Percentiles rank a stretch among this genome's conserved stretches.
phyloP scores from a whole-genome alignment of 2,888 invertebrate genomes.

The Hedya salicella region DNA sequence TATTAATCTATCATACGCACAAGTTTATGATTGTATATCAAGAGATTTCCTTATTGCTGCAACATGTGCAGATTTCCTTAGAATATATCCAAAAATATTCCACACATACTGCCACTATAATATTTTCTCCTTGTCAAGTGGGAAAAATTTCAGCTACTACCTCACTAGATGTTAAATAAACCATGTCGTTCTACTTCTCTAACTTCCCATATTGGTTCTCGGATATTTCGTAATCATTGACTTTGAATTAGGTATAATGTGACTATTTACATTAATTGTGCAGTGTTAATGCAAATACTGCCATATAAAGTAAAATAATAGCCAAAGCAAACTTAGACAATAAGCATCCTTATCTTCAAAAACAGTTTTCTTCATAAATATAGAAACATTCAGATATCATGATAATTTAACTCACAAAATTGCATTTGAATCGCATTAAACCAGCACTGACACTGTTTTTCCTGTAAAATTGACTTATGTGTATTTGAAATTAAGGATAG shows the following conservation, averaged over 20 bases:
- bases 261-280: not conserved
- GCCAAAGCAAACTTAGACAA: slow-evolving; percentile 7
- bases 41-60: too few relatives aligned
- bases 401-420: slow-evolving; percentile 29
- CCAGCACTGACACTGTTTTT: not conserved
- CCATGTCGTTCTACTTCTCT: too few relatives aligned
- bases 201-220: too few relatives aligned
- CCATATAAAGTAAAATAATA: slow-evolving; percentile 18
- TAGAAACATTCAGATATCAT: slow-evolving; percentile 33
- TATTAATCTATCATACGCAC: too few relatives aligned
- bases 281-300: slow-evolving; percentile 10
- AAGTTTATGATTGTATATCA: too few relatives aligned
- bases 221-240: not conserved
- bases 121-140: too few relatives aligned
- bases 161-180: too few relatives aligned
- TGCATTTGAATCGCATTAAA: slow-evolving; percentile 30
- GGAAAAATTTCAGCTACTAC: too few relatives aligned
- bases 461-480: not conserved
- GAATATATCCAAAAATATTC: too few relatives aligned
- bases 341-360: slow-evolving; percentile 22
- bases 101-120: too few relatives aligned
- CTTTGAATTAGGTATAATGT: not conserved
- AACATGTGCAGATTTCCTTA: too few relatives aligned
- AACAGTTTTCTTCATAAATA: slow-evolving; percentile 32
- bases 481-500: too few relatives aligned